A percentile compares a stretch with the other conserved stretches of the same genome.
phyloP scores from a whole-genome alignment of 2,888 invertebrate species.

The Augochlorella aurata region DNA sequence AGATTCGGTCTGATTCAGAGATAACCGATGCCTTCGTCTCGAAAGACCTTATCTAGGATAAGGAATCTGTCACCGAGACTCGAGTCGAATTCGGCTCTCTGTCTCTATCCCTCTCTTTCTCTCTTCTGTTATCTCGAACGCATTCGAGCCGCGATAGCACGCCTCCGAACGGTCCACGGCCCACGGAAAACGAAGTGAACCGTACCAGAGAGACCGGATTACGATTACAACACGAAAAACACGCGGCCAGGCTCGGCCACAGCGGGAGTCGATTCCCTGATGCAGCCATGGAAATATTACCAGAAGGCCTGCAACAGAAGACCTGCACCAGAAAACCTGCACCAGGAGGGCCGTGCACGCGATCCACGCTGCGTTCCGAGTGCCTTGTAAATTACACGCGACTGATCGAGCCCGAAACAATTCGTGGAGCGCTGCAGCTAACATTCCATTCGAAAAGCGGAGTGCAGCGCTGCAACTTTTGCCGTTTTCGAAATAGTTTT shows the following conservation, averaged over 20 bases:
- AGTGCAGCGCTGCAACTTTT: no score
- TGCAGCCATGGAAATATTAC: constrained; percentile 51
- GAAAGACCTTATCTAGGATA: no score
- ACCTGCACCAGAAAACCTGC: background rate
- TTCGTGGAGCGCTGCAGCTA: background rate
- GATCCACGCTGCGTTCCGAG: constrained; percentile 9
- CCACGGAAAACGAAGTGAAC: constrained; percentile 18
- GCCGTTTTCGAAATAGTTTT: no score
- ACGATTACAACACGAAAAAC: constrained; percentile 54
- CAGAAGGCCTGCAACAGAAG: constrained; percentile 24
- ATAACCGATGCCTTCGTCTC: background rate
- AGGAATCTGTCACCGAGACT: constrained; percentile 32
- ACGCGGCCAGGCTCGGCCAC: constrained; percentile 48
- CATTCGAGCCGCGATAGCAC: constrained; percentile 54
- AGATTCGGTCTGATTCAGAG: background rate
- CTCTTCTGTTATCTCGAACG: constrained; percentile 41
- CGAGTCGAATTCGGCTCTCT: constrained; percentile 50
- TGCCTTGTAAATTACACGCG: constrained; percentile 33
- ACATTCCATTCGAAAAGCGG: no score
- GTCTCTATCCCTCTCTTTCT: background rate
- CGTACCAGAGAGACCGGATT: constrained; percentile 10
- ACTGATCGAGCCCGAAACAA: background rate
- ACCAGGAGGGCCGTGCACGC: constrained; percentile 10
- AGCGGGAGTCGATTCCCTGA: constrained; percentile 55
- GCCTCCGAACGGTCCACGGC: constrained; percentile 7